A percentile compares a stretch with the other conserved stretches of the same genome.
phyloP scores from a whole-genome alignment of 2,797 vertebrate species.

The Tokudaia muenninki region DNA sequence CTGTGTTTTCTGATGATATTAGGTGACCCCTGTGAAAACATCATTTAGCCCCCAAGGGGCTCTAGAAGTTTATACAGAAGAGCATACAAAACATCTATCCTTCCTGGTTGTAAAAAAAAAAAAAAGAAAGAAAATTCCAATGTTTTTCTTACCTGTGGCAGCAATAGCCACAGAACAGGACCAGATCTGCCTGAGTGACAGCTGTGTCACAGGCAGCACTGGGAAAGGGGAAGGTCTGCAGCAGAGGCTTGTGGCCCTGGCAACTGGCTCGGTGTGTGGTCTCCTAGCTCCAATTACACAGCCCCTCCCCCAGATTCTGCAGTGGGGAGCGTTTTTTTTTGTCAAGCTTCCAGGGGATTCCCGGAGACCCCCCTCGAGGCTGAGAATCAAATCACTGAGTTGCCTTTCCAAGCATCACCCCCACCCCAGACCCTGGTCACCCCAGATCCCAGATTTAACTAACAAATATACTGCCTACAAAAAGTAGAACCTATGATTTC shows the following conservation, averaged over 20 bases:
- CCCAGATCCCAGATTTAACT: not conserved
- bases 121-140: not conserved
- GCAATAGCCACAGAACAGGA: not conserved
- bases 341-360: constrained; percentile 74
- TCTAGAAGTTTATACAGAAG: not conserved
- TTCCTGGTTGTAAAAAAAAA: not conserved
- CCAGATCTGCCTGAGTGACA: not conserved
- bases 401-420: constrained; percentile 22
- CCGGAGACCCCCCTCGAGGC: constrained; percentile 40
- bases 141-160: not conserved
- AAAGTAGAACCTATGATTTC: not conserved
- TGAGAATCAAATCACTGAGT: constrained; percentile 66
- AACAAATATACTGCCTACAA: constrained; percentile 8
- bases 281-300: constrained; percentile 74
- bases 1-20: not conserved
- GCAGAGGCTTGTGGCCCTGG: not conserved
- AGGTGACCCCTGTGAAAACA: not conserved
- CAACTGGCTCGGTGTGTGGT: constrained; percentile 76
- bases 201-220: not conserved
- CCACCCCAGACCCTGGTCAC: not conserved
- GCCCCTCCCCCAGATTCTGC: constrained; percentile 36
- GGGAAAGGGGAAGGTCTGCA: not conserved
- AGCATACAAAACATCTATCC: not conserved
- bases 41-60: not conserved
- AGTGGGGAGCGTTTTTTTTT: constrained; percentile 76